Evolutionary conservation across 2,888 invertebrate species (phyloP), one percentile per base, ranked within the genome.

Genomic region (Volucella bombylans): DNA sequence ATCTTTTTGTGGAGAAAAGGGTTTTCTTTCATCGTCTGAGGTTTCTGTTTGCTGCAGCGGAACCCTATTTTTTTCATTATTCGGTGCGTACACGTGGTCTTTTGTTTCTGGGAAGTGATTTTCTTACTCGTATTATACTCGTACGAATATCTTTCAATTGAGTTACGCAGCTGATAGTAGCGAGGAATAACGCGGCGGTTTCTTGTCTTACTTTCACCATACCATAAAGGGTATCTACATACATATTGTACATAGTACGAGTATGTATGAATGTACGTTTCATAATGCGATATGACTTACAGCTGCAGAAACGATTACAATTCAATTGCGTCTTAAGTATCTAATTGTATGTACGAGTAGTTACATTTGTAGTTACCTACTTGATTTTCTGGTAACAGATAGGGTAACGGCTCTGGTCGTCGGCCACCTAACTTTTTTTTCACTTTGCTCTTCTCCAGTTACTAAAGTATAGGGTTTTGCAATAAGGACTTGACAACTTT

Each of bases 31-130:
- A 23, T 71, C 55, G 61, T 50, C 72, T 72, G 80, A 74, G 76
- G 79, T 80, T 85, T 74, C 54, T 79, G 67, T 15, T 68, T 62
- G 62, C 67, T 76, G 62, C 83, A 76, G 76, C 64, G 80, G 72
- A 85, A 85, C 80, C 71, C 71, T 62, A 43, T 50, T 50, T 12
- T 61, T 59, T 59, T 71, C 38, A 77, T 73, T 73, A 68, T 73
- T 62, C 72, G 50, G 10, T 31, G 54, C 54, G 59, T 77, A 43
- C 82, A 78, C 83, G 83, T 85, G 85, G 76, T 72, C 76, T 77
- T 81, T 77, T 80, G 72, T 80, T 81, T 77, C 71, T 71, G 80
- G 71, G 85, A 85, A 81, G 76, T 85, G 85, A 85, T 85, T 81
- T 85, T 54, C 52, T 43, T 41, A 72, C 31, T 31, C 23, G 4